Base-by-base conservation (phyloP, 2,888 invertebrate species). In the Lampropteryx suffumata region DNA sequence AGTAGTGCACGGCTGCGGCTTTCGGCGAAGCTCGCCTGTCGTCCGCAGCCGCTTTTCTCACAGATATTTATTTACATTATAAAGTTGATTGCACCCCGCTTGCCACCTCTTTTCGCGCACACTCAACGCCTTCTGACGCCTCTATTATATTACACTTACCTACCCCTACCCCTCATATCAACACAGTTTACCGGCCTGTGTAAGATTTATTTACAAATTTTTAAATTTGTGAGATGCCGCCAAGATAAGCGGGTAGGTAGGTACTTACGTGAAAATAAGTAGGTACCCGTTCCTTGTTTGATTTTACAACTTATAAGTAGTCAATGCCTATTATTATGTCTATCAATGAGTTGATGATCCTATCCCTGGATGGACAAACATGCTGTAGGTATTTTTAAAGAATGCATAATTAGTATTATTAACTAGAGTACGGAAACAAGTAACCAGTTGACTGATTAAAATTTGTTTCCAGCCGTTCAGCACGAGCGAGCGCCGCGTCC, bases 401-500 rank as follows among this genome's bases (percentile, higher is more conserved):
- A n/a, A n/a, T n/a, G n/a, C n/a, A n/a, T n/a, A n/a, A n/a, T n/a
- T n/a, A n/a, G n/a, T n/a, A n/a, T n/a, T 5, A 13, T 32, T 30
- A 21, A 9, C 29, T 9, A 11, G 2, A n/a, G n/a, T n/a, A n/a
- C n/a, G n/a, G n/a, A n/a, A n/a, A n/a, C n/a, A 29, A 2, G 17
- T 10, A 14, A 7, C 3, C 9, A 11, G 2, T 17, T 17, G n/a
- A n/a, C 17, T 17, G 4, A 28, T 28, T 2, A 27, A 29, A 29
- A 12, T 2, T 43, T 48, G 27, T 48, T 52, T 47, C 41, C 92
- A 97, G 97, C 97, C 51, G 97, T 97, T 12, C 97, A 97, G 76
- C 97, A 97, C 79, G 97, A 97, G 82, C 90, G 97, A 57, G 96
- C 97, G 7, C 96, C 97, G 0, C 91, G 97, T 34, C 86, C 43